Conservation (phyloP, 2,113 vertebrate genomes). For the Etia nguti region DNA sequence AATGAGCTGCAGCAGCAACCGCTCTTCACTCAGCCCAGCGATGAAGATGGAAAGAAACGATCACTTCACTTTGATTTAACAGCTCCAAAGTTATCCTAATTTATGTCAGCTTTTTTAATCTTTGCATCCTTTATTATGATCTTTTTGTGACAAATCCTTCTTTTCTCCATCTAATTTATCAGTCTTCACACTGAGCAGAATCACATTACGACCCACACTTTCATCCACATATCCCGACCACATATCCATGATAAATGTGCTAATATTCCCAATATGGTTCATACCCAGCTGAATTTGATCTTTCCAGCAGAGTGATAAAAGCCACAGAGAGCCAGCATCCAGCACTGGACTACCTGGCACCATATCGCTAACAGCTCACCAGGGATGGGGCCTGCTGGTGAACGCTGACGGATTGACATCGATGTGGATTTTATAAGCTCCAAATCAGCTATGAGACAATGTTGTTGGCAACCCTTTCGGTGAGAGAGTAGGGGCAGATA, state of each 20-base stretch:
- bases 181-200: background rate
- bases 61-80: background rate
- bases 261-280: slow-evolving; percentile 12
- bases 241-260: slow-evolving; percentile 29
- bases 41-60: background rate
- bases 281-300: background rate
- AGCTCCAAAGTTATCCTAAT: background rate
- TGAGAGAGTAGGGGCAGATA: background rate
- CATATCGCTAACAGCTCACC: slow-evolving; percentile 3
- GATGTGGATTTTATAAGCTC: slow-evolving; percentile 26
- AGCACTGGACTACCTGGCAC: background rate
- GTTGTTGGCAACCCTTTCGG: background rate
- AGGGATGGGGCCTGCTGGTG: background rate
- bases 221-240: background rate
- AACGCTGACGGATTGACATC: slow-evolving; percentile 32
- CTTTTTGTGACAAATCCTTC: background rate
- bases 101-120: background rate
- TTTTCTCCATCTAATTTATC: background rate
- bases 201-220: background rate
- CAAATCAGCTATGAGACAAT: background rate
- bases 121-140: background rate
- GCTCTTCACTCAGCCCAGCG: background rate
- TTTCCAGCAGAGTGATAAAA: slow-evolving; percentile 38
- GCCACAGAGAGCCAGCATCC: background rate
- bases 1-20: background rate